Conservation (phyloP, 2,797 vertebrate species). For the Odontamblyopus lacepedii region DNA sequence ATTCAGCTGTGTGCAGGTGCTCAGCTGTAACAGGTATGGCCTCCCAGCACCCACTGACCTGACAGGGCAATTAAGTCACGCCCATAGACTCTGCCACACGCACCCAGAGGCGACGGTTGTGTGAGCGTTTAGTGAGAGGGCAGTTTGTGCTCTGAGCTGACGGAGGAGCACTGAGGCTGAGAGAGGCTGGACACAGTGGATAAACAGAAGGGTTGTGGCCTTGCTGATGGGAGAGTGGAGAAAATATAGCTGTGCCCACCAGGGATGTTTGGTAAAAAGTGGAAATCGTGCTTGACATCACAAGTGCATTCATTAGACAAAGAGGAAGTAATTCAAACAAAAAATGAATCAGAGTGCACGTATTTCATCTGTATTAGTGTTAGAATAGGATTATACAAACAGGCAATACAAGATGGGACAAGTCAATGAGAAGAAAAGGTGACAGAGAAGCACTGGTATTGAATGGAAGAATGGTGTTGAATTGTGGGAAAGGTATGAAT, state of each 20-base stretch:
- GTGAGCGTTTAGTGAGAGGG: conserved; percentile 66
- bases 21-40: conserved; percentile 53
- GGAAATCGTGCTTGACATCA: conserved; percentile 55
- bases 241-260: conserved; percentile 45
- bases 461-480: no score
- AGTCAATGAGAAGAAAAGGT: neutral
- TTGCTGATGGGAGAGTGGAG: conserved; percentile 67
- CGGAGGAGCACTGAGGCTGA: conserved; percentile 34
- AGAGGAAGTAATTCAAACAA: neutral
- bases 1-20: conserved; percentile 67
- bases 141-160: conserved; percentile 33
- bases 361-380: neutral
- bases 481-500: no score
- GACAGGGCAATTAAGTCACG: conserved; percentile 72
- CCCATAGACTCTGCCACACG: conserved; percentile 30
- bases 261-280: conserved; percentile 36
- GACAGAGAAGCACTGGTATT: no score
- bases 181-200: conserved; percentile 63
- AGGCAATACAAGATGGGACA: neutral
- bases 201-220: conserved; percentile 65
- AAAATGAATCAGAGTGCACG: neutral
- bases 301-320: conserved; percentile 26
- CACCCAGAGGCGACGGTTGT: conserved; percentile 47
- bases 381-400: neutral
- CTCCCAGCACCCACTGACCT: conserved; percentile 53